Conservation (phyloP, 2,797 vertebrate species). For the Toxotes lorentzi region DNA sequence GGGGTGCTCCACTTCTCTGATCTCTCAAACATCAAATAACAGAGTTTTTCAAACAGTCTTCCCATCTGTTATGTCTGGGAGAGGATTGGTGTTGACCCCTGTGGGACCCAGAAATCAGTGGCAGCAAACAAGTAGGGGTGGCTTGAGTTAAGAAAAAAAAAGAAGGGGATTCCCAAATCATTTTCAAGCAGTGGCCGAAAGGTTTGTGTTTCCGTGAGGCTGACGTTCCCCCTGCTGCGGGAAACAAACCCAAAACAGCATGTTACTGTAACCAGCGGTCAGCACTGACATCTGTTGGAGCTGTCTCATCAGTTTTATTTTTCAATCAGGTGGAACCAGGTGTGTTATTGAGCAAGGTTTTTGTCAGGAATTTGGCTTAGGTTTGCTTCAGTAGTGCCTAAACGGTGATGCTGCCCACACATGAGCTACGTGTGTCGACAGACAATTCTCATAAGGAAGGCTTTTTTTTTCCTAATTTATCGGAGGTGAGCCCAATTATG, state of each 20-base stretch:
- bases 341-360: constrained; percentile 56
- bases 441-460: constrained; percentile 55
- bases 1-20: constrained; percentile 64
- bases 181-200: constrained; percentile 14
- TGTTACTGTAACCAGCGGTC: constrained; percentile 60
- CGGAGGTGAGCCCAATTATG: constrained; percentile 23
- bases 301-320: background rate
- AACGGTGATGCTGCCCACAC: constrained; percentile 35
- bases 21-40: constrained; percentile 75
- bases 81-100: constrained; percentile 59
- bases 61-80: constrained; percentile 76
- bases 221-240: background rate
- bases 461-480: constrained; percentile 30
- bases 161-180: constrained; percentile 66
- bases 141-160: constrained; percentile 39
- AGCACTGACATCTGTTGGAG: constrained; percentile 33
- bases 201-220: constrained; percentile 24
- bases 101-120: constrained; percentile 51
- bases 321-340: constrained; percentile 41
- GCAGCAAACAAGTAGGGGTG: constrained; percentile 56
- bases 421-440: constrained; percentile 10
- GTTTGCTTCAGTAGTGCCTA: background rate
- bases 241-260: constrained; percentile 34
- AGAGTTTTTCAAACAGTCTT: constrained; percentile 45
- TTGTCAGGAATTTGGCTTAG: constrained; percentile 1